phyloP scores from a whole-genome alignment of 2,888 invertebrate genomes.

The Leptopilina drosophilae region DNA sequence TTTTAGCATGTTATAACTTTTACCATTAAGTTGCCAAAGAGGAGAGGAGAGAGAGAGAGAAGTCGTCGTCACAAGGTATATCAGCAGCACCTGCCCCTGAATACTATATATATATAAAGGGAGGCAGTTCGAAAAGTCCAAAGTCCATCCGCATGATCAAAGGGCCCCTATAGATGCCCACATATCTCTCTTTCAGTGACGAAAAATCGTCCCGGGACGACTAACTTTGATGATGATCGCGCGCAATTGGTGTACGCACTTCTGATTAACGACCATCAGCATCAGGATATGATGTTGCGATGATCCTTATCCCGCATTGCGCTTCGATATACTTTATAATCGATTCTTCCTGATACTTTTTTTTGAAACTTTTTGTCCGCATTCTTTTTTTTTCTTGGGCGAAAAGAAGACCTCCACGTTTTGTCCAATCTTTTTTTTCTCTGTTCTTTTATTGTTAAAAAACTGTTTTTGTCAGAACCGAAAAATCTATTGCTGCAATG shows the following conservation, averaged over 20 bases:
- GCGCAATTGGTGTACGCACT: not conserved
- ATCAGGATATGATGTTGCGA: not conserved
- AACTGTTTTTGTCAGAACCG: no score
- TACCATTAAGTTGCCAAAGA: constrained; percentile 34
- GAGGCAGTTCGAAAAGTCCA: constrained; percentile 17
- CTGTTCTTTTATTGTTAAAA: no score
- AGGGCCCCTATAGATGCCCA: constrained; percentile 25
- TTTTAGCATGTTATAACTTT: constrained; percentile 31
- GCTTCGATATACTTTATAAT: not conserved
- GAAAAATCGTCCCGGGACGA: constrained; percentile 15
- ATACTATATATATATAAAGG: not conserved
- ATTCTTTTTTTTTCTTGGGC: no score
- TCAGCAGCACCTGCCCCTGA: constrained; percentile 12
- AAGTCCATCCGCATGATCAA: constrained; percentile 8
- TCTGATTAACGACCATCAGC: constrained; percentile 17
- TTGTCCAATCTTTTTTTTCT: no score
- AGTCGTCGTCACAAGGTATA: not conserved
- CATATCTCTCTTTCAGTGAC: not conserved
- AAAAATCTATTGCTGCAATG: no score
- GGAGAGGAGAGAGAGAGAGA: not conserved
- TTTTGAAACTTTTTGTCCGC: no score
- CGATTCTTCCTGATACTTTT: not conserved
- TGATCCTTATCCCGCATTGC: constrained; percentile 1
- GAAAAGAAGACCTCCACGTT: no score
- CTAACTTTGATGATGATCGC: not conserved